A percentile compares a stretch with the other conserved stretches of the same genome.
phyloP scores from a whole-genome alignment of 2,113 vertebrate species.

The Patagioenas fasciata region DNA sequence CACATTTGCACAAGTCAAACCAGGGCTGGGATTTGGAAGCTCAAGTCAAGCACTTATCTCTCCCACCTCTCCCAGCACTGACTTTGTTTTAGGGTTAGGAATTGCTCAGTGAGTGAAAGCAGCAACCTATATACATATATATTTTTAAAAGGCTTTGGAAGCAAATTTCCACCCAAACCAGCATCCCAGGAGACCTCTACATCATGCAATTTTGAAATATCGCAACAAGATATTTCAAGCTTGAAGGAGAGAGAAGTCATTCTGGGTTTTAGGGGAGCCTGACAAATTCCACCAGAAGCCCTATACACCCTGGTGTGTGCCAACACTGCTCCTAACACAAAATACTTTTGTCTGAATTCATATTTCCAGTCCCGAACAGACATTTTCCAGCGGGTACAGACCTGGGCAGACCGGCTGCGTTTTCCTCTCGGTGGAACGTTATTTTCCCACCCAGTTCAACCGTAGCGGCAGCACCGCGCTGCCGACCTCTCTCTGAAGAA shows the following conservation, averaged over 20 bases:
- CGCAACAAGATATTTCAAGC: neutral
- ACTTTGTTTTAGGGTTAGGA: neutral
- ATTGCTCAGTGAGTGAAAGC: neutral
- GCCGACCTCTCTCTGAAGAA: neutral
- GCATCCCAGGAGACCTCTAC: neutral
- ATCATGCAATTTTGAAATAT: neutral
- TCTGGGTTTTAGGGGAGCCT: neutral
- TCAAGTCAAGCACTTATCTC: neutral
- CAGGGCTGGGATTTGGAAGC: neutral
- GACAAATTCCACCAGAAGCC: neutral
- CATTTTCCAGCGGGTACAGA: neutral
- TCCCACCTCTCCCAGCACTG: neutral
- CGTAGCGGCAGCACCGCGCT: fast-evolving
- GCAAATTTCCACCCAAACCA: neutral
- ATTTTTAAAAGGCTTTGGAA: neutral
- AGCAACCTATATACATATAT: neutral
- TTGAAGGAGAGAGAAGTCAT: neutral
- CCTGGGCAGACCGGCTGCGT: neutral
- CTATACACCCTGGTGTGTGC: neutral
- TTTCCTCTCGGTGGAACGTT: neutral
- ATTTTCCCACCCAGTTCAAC: neutral
- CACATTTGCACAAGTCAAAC: neutral
- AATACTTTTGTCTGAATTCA: neutral
- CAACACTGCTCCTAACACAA: neutral
- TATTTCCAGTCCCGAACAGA: neutral